Percentiles rank a stretch among this genome's conserved stretches.
phyloP scores from a whole-genome alignment of 2,888 invertebrate genomes.

The Tetragonisca angustula region DNA sequence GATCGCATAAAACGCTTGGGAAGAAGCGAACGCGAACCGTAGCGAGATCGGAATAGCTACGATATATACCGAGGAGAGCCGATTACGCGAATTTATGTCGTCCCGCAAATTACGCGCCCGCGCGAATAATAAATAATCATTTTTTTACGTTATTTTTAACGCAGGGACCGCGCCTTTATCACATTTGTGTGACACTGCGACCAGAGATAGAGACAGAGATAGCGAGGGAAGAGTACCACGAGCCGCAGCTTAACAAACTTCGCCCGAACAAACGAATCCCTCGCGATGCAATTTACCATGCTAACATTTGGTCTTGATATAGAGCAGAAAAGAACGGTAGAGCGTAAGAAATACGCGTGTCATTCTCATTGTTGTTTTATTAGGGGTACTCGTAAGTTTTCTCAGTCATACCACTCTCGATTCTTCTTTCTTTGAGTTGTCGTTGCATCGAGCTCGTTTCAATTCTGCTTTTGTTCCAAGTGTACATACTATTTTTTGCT shows the following conservation, averaged over 20 bases:
- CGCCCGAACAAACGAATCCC: conserved; percentile 3
- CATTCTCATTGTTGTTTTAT: neutral
- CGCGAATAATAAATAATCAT: conserved; percentile 67
- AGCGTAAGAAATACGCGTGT: neutral
- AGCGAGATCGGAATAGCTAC: conserved; percentile 12
- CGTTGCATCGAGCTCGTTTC: no score
- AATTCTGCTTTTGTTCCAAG: no score
- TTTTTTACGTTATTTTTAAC: conserved; percentile 46
- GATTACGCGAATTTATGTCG: conserved; percentile 68
- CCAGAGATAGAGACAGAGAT: conserved; percentile 36
- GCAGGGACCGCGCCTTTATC: conserved; percentile 35
- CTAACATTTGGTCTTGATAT: neutral
- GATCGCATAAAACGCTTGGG: conserved; percentile 71
- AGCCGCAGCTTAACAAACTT: neutral
- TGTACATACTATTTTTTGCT: no score
- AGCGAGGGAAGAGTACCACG: neutral
- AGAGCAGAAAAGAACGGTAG: no score
- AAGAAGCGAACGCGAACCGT: conserved; percentile 10
- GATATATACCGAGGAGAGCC: conserved; percentile 15
- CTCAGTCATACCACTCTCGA: no score
- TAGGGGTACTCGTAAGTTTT: no score
- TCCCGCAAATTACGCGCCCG: conserved; percentile 56
- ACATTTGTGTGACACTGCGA: neutral
- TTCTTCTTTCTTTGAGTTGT: no score
- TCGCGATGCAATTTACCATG: neutral